Conservation (phyloP, 1,140 invertebrate species). For the Brachionus paranguensis region DNA sequence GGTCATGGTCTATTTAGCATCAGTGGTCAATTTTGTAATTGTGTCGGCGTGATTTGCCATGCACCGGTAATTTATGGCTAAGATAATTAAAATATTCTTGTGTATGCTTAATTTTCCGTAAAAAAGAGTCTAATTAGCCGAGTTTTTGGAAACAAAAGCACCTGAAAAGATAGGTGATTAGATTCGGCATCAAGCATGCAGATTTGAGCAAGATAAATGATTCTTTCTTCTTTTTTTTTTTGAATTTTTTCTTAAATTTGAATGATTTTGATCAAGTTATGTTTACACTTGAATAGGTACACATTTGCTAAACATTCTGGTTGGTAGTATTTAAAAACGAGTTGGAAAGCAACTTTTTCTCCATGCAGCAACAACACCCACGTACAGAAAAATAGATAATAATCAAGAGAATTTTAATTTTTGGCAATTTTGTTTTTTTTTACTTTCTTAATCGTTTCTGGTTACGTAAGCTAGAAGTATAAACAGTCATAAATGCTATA, state of each 20-base stretch:
- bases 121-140: background rate
- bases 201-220: background rate
- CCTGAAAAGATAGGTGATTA: background rate
- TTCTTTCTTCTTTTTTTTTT: background rate
- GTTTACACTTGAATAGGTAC: conserved; percentile 19
- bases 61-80: background rate
- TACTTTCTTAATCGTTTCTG: background rate
- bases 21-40: background rate
- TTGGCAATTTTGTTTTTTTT: background rate
- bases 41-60: background rate
- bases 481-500: background rate
- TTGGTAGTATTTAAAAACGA: background rate
- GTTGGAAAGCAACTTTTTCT: background rate
- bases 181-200: background rate
- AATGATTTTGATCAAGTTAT: background rate
- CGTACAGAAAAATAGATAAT: background rate
- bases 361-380: background rate
- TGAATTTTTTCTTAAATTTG: background rate
- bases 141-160: background rate
- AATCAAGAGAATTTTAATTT: conserved; percentile 17
- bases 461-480: conserved; percentile 15
- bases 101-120: background rate
- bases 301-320: conserved; percentile 22
- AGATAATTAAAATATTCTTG: background rate
- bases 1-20: background rate